phyloP scores from a whole-genome alignment of 2,113 vertebrate genomes.

The Osmerus eperlanus region DNA sequence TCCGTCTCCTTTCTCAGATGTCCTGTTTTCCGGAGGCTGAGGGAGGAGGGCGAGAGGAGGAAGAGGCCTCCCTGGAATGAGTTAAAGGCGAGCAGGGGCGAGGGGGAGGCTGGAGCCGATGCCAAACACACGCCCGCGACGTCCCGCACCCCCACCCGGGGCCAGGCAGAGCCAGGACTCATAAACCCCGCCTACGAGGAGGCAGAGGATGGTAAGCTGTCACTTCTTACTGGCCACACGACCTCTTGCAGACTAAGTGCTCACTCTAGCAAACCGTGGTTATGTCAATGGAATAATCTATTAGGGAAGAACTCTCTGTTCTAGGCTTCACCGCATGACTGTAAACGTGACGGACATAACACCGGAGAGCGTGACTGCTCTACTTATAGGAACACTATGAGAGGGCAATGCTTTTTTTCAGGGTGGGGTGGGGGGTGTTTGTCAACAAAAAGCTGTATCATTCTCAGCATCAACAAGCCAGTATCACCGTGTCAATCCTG shows the following conservation, averaged over 20 bases:
- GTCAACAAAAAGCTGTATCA: too few species aligned
- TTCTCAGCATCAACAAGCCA: background rate
- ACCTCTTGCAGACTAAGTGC: background rate
- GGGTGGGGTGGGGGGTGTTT: too few species aligned
- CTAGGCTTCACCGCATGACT: too few species aligned
- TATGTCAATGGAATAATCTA: too few species aligned
- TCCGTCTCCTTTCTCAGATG: conserved; percentile 68
- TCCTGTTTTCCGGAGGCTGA: conserved; percentile 79
- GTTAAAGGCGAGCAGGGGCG: conserved; percentile 70
- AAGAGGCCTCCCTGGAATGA: conserved; percentile 75
- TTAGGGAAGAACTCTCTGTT: too few species aligned
- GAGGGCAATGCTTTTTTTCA: too few species aligned
- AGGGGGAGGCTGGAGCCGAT: conserved; percentile 65
- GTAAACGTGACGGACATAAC: too few species aligned
- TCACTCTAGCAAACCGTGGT: background rate
- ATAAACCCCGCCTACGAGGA: conserved; percentile 89
- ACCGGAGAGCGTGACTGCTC: too few species aligned
- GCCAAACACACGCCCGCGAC: conserved; percentile 55
- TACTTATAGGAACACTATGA: too few species aligned
- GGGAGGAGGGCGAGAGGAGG: conserved; percentile 76
- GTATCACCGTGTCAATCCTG: conserved; percentile 5
- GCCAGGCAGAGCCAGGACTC: conserved; percentile 78
- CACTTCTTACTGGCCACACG: conserved; percentile 5
- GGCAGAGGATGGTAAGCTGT: conserved; percentile 80
- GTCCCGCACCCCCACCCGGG: conserved; percentile 48